Evolutionary conservation across 1,140 invertebrate genomes (phyloP), one percentile per base, ranked within the genome.

Genomic region (Sinella curviseta): DNA sequence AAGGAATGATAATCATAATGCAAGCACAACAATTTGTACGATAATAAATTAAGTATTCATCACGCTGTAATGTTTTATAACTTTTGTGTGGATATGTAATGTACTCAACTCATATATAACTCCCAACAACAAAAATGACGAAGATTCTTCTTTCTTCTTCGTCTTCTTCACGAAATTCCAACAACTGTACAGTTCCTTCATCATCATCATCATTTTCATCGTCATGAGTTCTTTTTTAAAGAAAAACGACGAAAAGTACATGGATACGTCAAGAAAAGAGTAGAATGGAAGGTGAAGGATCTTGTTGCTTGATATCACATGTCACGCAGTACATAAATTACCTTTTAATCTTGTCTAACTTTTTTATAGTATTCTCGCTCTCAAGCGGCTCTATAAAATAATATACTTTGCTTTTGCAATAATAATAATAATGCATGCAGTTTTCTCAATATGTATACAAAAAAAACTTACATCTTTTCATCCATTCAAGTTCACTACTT

Each of bases 211-310:
- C 39, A 20, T 48, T 14, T 33, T 33, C 65, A 70, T 70, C 65
- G n/a, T 70, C 28, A 70, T 12, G 20, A 48, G 39, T 48, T n/a
- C n/a, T 14, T 60, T 60, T 60, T 60, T 26, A 8, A 60, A 60
- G 12, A 14, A 60, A 60, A 60, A 60, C 12, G 12, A 60, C 24
- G 55, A n/a, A 12, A 60, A 60, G 8, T 17, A 60, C 55, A n/a
- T n/a, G n/a, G n/a, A n/a, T n/a, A n/a, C n/a, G n/a, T n/a, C n/a
- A n/a, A n/a, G n/a, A n/a, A n/a, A n/a, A n/a, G n/a, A n/a, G n/a
- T n/a, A n/a, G n/a, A 70, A 70, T 70, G 26, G 31, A 70, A 70
- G 65, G 65, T 70, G 65, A 70, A 70, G 65, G 65, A 70, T 70
- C 31, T 33, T 70, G n/a, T n/a, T n/a, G 24, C 12, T 33, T 33